These are phyloP conservation scores for Sebastes iracundus DNA, from an alignment of 2,797 vertebrate species.

Conservation along the genomic window DNA sequence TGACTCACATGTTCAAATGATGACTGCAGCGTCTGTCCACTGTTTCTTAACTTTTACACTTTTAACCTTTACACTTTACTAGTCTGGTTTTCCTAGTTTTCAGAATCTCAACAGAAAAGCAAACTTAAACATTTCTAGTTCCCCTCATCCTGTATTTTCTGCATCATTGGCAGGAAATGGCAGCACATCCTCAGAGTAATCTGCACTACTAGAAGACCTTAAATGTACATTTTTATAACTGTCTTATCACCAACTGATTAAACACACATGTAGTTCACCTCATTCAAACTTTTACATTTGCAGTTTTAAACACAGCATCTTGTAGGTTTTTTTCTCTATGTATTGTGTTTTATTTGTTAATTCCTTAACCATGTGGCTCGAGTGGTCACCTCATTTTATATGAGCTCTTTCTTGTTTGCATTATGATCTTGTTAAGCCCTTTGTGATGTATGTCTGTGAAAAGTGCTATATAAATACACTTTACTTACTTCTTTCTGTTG, in stretches of 20 bases:
- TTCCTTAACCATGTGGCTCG: no score
- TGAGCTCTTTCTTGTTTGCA: no score
- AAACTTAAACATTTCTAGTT: not conserved
- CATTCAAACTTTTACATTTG: not conserved
- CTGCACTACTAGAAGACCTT: not conserved
- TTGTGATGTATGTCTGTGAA: no score
- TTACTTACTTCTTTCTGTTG: not conserved
- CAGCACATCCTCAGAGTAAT: not conserved
- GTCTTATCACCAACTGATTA: not conserved
- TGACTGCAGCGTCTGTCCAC: not conserved
- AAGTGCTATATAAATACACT: no score
- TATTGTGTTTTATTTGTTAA: no score
- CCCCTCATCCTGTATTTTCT: not conserved
- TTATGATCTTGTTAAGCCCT: no score
- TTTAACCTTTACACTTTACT: not conserved
- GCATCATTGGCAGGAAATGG: not conserved
- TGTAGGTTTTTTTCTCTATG: no score
- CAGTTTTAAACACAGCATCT: not conserved
- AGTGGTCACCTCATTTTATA: no score
- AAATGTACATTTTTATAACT: not conserved
- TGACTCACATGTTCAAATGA: conserved; percentile 14
- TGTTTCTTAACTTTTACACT: not conserved
- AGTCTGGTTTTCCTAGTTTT: not conserved
- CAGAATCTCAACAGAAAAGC: not conserved
- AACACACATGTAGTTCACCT: not conserved